Base-by-base conservation (phyloP, 1,140 invertebrate species). In the Brachionus plicatilis region DNA sequence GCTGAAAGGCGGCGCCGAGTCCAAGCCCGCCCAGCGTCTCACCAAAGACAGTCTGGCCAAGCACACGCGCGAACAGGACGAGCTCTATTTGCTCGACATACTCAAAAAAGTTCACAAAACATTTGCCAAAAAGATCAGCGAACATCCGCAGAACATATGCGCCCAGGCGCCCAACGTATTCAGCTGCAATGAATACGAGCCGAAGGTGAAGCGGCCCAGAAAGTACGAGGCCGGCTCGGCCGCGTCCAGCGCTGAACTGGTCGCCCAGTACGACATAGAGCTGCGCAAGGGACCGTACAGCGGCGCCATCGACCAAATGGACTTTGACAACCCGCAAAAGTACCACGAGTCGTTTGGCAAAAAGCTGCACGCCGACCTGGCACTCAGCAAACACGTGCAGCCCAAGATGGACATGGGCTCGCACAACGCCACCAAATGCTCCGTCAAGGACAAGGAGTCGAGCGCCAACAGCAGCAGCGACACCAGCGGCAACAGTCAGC, bases 261-360 rank as follows among this genome's bases (percentile, higher is more conserved):
- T 24, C 14, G 79, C 33, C 2, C 79, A 82, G 20, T 65, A 65
- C 17, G 79, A 68, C 14, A 27, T 47, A 45, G 65, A 82, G 37
- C 20, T 60, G 7, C 27, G 24, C 4, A 12, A 1, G 9, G 79
- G 53, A 7, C 79, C 72, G 14, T 82, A 82, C 33, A 65, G 37
- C 12, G 27, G 33, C 12, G 27, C 50, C 20, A 24, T 82, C 0
- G 65, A 82, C 33, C 29, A 82, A 27, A 12, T 82, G 1, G 79
- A 82, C 53, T 82, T 43, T 82, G 79, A 82, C 24, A 82, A 82
- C 66, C 79, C 79, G 9, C 79, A 82, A 68, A 37, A 43, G 11
- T 82, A 65, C 24, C 79, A 82, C 33, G 79, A 82, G 11, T 45
- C 53, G 6, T 82, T 82, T 68, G 45, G 27, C 79, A 76, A 76